Conservation (phyloP, 2,888 invertebrate species). For the Conchocele bisecta region DNA sequence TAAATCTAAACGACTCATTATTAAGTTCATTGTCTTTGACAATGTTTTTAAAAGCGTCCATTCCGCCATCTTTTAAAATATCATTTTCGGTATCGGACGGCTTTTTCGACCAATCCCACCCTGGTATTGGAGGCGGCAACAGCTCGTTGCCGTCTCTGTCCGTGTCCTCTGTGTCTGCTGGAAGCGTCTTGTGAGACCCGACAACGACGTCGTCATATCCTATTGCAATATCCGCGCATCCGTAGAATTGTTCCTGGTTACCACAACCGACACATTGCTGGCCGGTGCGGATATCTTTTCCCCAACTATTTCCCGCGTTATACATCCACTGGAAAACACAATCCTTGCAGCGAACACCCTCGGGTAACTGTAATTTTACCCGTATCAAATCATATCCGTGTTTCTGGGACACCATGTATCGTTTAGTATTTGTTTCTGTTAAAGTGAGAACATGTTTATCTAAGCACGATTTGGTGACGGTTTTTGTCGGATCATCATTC, state of each 20-base stretch:
- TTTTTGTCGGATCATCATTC: conserved; percentile 63
- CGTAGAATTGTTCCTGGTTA: conserved; percentile 76
- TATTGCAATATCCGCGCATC: conserved; percentile 75
- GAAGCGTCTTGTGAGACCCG: conserved; percentile 47
- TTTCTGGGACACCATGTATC: conserved; percentile 56
- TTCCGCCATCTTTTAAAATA: background rate
- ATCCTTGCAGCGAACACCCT: conserved; percentile 62
- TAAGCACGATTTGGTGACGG: conserved; percentile 77
- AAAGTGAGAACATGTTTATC: conserved; percentile 63
- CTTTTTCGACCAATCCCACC: conserved; percentile 24
- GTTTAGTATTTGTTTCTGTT: conserved; percentile 50
- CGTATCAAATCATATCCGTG: conserved; percentile 57
- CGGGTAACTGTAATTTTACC: conserved; percentile 66
- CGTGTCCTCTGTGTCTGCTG: conserved; percentile 47
- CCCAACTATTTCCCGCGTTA: conserved; percentile 77
- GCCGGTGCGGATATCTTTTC: conserved; percentile 59
- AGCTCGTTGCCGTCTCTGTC: conserved; percentile 13
- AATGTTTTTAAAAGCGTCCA: conserved; percentile 22
- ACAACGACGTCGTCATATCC: conserved; percentile 65
- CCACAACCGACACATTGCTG: conserved; percentile 72
- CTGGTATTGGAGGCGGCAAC: conserved; percentile 18
- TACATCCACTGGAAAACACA: conserved; percentile 78
- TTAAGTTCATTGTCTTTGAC: conserved; percentile 4
- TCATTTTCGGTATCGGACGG: background rate
- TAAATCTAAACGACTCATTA: conserved; percentile 43